Evolutionary conservation across 2,888 invertebrate genomes (phyloP).

Genomic region (Latrodectus hesperus): DNA sequence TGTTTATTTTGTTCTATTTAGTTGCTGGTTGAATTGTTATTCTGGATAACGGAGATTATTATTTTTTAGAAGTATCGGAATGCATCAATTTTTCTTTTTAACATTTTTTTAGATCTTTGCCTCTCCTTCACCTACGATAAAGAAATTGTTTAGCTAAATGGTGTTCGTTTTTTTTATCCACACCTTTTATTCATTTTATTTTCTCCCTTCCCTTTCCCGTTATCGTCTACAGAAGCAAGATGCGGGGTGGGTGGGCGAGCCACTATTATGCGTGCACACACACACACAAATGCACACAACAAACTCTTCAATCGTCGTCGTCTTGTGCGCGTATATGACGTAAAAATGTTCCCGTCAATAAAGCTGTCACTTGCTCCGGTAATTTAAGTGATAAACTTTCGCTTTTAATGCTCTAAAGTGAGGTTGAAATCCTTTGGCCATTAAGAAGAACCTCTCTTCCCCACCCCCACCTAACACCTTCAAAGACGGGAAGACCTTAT

Average conservation of each 20-base stretch:
- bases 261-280: no score
- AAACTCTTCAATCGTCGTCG: background rate
- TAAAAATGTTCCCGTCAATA: conserved; percentile 64
- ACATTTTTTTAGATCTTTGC: conserved; percentile 23
- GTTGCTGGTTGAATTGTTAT: conserved; percentile 21
- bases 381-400: conserved; percentile 64
- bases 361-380: conserved; percentile 59
- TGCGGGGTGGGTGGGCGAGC: background rate
- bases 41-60: background rate
- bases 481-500: conserved; percentile 27
- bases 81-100: background rate
- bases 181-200: background rate
- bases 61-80: no score
- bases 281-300: background rate
- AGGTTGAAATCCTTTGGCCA: conserved; percentile 63
- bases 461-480: background rate
- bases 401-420: conserved; percentile 62
- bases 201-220: background rate
- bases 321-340: conserved; percentile 26
- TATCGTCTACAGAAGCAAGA: background rate
- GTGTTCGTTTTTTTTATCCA: no score
- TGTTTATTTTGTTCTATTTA: conserved; percentile 16
- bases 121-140: conserved; percentile 4
- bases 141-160: conserved; percentile 56
- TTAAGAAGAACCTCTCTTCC: conserved; percentile 34